Percentiles rank a stretch among this genome's conserved stretches.
Conservation (phyloP, 2,113 vertebrate species). For the Paratilapia polleni region DNA sequence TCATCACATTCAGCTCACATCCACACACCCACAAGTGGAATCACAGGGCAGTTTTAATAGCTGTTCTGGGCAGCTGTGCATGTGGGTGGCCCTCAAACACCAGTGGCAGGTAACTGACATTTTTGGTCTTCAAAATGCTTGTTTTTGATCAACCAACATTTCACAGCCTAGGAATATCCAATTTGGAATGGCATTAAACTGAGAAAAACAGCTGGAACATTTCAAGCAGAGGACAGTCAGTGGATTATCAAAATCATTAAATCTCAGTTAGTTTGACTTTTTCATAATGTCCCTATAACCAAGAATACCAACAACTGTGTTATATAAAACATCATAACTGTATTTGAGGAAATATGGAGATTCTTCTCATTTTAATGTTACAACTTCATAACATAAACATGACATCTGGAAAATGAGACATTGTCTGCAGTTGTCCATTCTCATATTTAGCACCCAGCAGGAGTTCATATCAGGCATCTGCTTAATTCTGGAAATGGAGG, state of each 20-base stretch:
- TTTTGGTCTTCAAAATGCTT: neutral
- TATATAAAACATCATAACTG: no score
- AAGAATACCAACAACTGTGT: neutral
- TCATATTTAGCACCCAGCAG: neutral
- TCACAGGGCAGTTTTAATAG: conserved; percentile 29
- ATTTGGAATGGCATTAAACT: neutral
- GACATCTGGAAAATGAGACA: neutral
- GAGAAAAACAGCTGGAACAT: neutral
- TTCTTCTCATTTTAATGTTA: neutral
- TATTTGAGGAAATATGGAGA: neutral
- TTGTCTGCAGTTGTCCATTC: neutral
- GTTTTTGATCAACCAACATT: neutral
- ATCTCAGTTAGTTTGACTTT: neutral
- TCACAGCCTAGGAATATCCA: neutral
- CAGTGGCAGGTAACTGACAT: neutral
- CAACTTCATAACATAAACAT: neutral
- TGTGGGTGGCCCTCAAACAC: conserved; percentile 25
- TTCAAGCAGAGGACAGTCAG: neutral
- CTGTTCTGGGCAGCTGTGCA: conserved; percentile 12
- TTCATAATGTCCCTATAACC: neutral
- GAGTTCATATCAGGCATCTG: neutral
- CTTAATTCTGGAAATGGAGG: neutral
- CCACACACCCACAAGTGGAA: conserved; percentile 32
- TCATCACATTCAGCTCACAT: conserved; percentile 69
- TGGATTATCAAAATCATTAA: neutral